Evolutionary conservation across 2,888 invertebrate species (phyloP), one percentile per base, ranked within the genome.

Genomic region (Drosophila meridiana): DNA sequence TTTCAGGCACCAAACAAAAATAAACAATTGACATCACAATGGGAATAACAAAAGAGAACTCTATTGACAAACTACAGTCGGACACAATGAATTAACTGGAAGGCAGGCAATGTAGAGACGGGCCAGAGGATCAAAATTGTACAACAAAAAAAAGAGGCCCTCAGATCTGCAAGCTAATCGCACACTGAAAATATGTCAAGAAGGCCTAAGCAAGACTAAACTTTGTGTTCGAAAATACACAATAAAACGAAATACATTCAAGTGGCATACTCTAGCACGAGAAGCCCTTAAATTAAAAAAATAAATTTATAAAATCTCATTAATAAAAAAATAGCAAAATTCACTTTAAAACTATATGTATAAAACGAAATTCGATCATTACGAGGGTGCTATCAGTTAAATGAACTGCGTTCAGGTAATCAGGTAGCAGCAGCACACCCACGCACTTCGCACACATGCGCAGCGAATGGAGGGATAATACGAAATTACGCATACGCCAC

Each of bases 401-500:
- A n/a, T 14, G 28, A 20, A 11, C 28, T 42, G 26, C 20, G 7
- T 30, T 42, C 3, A 32, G 7, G n/a, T 14, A 28, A 4, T 28
- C 30, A 30, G 28, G 20, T n/a, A 28, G 26, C 61, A 32, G n/a
- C 38, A 57, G 36, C 36, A 7, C 36, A 14, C 1, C 11, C n/a
- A n/a, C 26, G 38, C 11, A 14, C 8, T 38, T 28, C 14, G 4
- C 26, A 13, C 9, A 20, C 28, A n/a, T 52, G 53, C 20, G 43
- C 9, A 34, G 13, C 20, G 52, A 42, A 38, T 8, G n/a, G 28
- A 71, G 62, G 58, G 55, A 30, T 47, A 66, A 47, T 72, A 30
- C 53, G 9, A 58, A 58, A 73, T 72, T 69, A 73, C 73, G 68
- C 74, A 79, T 81, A 74, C 70, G 77, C 69, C 74, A 53, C 71